These are phyloP conservation scores for Leptonema lineaticorne DNA, from an alignment of 1,140 invertebrate species.

Conservation along the genomic window DNA sequence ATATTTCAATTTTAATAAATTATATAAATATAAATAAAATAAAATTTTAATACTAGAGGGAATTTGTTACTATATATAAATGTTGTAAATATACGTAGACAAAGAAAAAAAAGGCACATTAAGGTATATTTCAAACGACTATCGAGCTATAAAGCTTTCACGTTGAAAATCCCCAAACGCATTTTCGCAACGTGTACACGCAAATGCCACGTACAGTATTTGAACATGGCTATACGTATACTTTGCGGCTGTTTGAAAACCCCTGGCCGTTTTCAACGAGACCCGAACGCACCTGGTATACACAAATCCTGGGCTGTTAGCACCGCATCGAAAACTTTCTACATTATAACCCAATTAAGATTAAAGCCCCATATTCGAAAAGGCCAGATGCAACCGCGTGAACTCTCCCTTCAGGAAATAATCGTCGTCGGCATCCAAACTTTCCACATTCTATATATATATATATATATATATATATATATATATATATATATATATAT, in stretches of 20 bases:
- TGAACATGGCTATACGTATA: not conserved
- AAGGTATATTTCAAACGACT: slow-evolving; percentile 21
- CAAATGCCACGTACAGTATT: not conserved
- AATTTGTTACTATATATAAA: too few relatives aligned
- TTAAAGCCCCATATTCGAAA: slow-evolving; percentile 7
- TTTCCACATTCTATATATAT: too few relatives aligned
- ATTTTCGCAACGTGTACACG: not conserved
- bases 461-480: too few relatives aligned
- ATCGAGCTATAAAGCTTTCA: slow-evolving; percentile 8
- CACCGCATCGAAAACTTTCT: slow-evolving; percentile 24
- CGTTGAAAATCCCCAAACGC: not conserved
- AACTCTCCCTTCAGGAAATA: too few relatives aligned
- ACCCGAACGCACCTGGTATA: slow-evolving; percentile 14
- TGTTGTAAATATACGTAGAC: too few relatives aligned
- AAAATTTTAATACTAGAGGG: too few relatives aligned
- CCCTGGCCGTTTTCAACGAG: not conserved
- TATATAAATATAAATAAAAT: too few relatives aligned
- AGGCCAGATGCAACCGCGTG: slow-evolving; percentile 11
- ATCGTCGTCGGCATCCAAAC: too few relatives aligned
- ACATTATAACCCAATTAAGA: slow-evolving; percentile 32
- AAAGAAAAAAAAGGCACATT: slow-evolving; percentile 17
- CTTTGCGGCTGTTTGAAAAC: not conserved
- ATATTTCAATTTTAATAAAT: too few relatives aligned
- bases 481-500: too few relatives aligned
- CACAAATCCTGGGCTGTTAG: slow-evolving; percentile 16